A percentile compares a stretch with the other conserved stretches of the same genome.
Evolutionary conservation across 2,888 invertebrate species (phyloP).

Genomic region (Empis livida): DNA sequence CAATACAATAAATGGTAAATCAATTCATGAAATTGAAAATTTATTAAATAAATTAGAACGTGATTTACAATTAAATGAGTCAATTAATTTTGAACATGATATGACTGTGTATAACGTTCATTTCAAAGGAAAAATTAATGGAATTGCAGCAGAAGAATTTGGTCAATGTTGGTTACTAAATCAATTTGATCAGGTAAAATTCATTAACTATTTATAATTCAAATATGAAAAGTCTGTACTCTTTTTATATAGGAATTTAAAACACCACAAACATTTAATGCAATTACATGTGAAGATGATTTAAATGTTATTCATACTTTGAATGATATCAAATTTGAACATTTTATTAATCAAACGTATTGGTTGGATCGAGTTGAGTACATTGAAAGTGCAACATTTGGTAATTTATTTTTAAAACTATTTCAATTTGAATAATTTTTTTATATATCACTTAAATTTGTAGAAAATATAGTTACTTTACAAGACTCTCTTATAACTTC

Average conservation of each 20-base stretch:
- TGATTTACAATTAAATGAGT: constrained; percentile 27
- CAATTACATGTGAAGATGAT: constrained; percentile 15
- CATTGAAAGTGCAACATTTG: constrained; percentile 35
- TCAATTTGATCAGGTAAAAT: constrained; percentile 21
- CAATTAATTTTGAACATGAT: constrained; percentile 22
- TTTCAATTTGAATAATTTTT: neutral
- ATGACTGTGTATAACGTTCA: constrained; percentile 31
- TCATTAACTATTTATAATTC: neutral
- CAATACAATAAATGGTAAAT: constrained; percentile 20
- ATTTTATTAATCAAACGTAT: constrained; percentile 37
- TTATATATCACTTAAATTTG: too few relatives aligned
- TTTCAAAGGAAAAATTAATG: constrained; percentile 34
- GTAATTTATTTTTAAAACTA: constrained; percentile 16
- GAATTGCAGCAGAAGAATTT: constrained; percentile 31
- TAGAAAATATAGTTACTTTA: neutral
- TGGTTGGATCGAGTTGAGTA: constrained; percentile 38
- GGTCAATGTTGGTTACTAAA: constrained; percentile 33
- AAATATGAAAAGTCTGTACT: neutral
- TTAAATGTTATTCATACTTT: constrained; percentile 25
- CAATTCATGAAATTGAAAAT: constrained; percentile 20
- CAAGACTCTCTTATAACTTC: neutral
- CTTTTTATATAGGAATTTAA: constrained; percentile 17
- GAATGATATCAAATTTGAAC: constrained; percentile 35
- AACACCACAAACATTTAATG: constrained; percentile 22
- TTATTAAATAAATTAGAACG: constrained; percentile 22